These are phyloP conservation scores for Dinoponera quadriceps DNA, from an alignment of 1,140 invertebrate genomes.

Conservation along the genomic window DNA sequence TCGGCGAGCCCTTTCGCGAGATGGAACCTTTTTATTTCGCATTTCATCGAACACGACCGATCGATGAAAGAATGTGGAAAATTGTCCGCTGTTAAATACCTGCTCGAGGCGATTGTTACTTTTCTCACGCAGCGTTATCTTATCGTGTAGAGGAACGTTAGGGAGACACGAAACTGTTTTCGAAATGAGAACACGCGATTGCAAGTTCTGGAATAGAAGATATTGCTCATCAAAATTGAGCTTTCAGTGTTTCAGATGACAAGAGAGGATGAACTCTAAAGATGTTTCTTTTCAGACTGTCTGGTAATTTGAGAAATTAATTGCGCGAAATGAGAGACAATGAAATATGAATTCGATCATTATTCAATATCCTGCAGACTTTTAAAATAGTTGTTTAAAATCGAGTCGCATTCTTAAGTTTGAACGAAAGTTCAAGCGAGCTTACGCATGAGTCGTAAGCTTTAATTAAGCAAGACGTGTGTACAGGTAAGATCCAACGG, in stretches of 20 bases:
- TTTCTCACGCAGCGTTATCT: neutral
- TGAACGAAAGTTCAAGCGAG: constrained; percentile 1
- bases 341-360: neutral
- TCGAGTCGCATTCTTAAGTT: neutral
- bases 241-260: neutral
- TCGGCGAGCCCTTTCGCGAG: neutral
- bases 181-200: neutral
- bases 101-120: neutral
- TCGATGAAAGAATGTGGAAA: constrained; percentile 8
- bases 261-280: neutral
- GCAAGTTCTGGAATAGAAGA: constrained; percentile 29
- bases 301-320: constrained; percentile 6
- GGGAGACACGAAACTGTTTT: neutral
- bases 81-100: neutral
- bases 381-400: neutral
- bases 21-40: neutral
- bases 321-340: neutral
- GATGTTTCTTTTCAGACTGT: neutral
- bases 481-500: neutral
- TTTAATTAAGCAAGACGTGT: constrained; percentile 32
- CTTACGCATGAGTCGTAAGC: neutral
- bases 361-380: neutral
- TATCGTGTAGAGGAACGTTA: neutral
- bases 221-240: neutral
- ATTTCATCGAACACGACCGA: neutral